Evolutionary conservation across 2,113 vertebrate genomes (phyloP), one percentile per base, ranked within the genome.

Genomic region (Aegotheles bennettii): DNA sequence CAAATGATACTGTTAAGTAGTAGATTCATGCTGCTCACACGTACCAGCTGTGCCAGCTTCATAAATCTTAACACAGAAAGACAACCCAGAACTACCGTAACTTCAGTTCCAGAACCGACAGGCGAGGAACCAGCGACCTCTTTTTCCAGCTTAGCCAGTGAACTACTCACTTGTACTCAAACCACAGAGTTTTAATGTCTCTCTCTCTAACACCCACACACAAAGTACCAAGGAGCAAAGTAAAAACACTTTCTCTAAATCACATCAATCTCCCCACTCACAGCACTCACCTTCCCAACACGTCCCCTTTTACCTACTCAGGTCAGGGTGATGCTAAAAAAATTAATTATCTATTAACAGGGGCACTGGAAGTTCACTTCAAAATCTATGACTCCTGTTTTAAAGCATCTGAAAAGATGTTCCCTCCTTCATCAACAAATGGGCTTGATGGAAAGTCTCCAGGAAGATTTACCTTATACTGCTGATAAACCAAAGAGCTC

Each of bases 401-500:
- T 6, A 69, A 76, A 75, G 57, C 51, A 8, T 9, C 73, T 70
- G 78, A 7, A 69, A 36, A 88, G 75, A 95, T 38, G 42, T 54
- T 91, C 87, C 84, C 85, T 74, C 75, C 90, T 79, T 96, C 95
- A 96, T 95, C 94, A 84, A 80, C 94, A 95, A 97, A 96, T 95
- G 94, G 67, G 16, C 45, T 77, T 83, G 84, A 91, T 97, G 95
- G 93, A 97, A 96, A 75, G 67, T 21, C 94, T 95, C 95, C 95
- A 96, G 92, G 45, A 84, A 86, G 78, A 31, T 90, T 90, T 95
- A 88, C 87, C 67, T 79, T 18, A 7, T 14, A 1, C 48, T 54
- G 75, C 78, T 70, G 84, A 83, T 47, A 48, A 95, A 91, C 91
- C 57, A 4, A 20, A 60, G 48, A 65, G 63, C 38, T 89, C 47